Evolutionary conservation across 2,113 vertebrate genomes (phyloP), one percentile per base, ranked within the genome.

Genomic region (Zosterops hypoxanthus): DNA sequence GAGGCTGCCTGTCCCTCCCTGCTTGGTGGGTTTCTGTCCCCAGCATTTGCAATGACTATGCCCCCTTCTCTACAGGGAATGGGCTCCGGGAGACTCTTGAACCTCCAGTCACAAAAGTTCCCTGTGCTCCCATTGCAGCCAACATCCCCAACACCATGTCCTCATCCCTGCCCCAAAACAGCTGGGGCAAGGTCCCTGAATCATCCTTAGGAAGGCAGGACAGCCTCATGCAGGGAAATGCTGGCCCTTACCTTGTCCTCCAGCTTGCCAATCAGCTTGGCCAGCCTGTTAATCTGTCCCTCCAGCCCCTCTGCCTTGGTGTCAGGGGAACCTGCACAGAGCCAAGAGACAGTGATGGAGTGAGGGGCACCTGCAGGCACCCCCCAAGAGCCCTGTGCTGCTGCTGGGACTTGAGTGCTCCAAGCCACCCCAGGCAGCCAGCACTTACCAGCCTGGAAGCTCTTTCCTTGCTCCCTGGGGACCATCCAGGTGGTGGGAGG

Each of bases 211-310:
- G 26, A 17, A 3, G 15, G 39, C 55, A 72, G 78, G 19, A 53
- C 72, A 81, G 68, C 42, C n/a, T 17, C 36, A 29, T 0, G 0
- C 4, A 7, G 23, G 22, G 42, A 78, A 77, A 46, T 0, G 0
- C 47, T 52, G 65, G 26, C 56, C n/a, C 91, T 95, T 92, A 99
- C 99, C 99, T 99, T 99, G 96, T 98, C 99, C 97, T 99, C 99
- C 97, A 99, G 98, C 78, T 98, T 98, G 91, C 99, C 98, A 7
- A 99, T 99, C 42, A 99, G 98, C 82, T 99, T 98, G 3, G 99
- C 99, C 97, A 99, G 94, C 60, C 99, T 98, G 97, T 98, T 99
- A 96, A 99, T 98, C 98, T 99, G 99, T 21, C 98, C 97, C 60
- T 99, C 99, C 94, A 99, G 98, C 47, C 99, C 98, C 66, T 99